Conservation (phyloP, 1,140 invertebrate genomes). For the Saccostrea cuccullata region DNA sequence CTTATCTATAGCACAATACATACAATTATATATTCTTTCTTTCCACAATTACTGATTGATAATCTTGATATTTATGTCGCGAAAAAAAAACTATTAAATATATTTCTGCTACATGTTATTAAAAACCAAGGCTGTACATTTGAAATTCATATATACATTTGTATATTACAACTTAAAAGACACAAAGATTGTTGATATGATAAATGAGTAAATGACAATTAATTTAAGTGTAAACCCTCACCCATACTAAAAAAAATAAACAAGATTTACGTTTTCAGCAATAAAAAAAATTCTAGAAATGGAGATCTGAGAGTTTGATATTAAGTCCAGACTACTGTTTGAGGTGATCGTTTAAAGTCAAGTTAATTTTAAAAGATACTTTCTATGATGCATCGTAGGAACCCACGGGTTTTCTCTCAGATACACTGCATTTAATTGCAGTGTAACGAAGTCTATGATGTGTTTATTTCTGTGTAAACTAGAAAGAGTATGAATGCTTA, state of each 20-base stretch:
- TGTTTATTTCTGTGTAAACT: too few relatives aligned
- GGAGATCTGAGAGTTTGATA: too few relatives aligned
- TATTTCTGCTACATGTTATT: not conserved
- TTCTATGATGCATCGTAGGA: too few relatives aligned
- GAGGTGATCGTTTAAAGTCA: too few relatives aligned
- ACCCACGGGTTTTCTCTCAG: too few relatives aligned
- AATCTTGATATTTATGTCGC: not conserved
- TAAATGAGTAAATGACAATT: not conserved
- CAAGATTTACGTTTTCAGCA: not conserved
- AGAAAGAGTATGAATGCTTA: too few relatives aligned
- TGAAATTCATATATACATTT: not conserved
- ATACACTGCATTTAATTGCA: too few relatives aligned
- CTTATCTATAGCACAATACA: not conserved
- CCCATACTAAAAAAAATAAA: not conserved
- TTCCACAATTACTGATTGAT: not conserved
- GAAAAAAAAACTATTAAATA: not conserved
- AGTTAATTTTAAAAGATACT: too few relatives aligned
- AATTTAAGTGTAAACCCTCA: not conserved
- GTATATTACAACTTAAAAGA: too few relatives aligned
- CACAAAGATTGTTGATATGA: not conserved
- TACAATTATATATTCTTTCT: not conserved
- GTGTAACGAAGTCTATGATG: too few relatives aligned
- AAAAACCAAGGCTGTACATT: not conserved
- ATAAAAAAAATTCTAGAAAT: not conserved
- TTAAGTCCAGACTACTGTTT: too few relatives aligned